Percentiles rank a stretch among this genome's conserved stretches.
Evolutionary conservation across 2,888 invertebrate species (phyloP).

Genomic region (Drosophila paranaensis): DNA sequence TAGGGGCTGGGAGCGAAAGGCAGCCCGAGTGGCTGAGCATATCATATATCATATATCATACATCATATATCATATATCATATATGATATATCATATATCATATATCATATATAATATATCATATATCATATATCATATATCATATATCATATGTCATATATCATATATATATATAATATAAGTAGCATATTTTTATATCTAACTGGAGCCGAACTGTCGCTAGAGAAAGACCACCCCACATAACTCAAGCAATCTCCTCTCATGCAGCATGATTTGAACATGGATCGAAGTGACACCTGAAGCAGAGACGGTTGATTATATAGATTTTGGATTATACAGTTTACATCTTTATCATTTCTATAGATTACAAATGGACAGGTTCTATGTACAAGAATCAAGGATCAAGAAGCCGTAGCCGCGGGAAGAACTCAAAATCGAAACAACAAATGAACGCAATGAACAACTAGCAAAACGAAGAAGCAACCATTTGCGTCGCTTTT

Average conservation of each 20-base stretch:
- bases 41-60: too few relatives aligned
- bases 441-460: conserved; percentile 28
- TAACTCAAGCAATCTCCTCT: neutral
- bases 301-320: conserved; percentile 9
- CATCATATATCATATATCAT: too few relatives aligned
- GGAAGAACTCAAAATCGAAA: conserved; percentile 6
- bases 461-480: conserved; percentile 33
- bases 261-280: conserved; percentile 4
- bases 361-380: conserved; percentile 24
- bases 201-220: conserved; percentile 13
- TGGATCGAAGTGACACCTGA: conserved; percentile 1
- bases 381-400: conserved; percentile 40
- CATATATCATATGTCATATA: too few relatives aligned
- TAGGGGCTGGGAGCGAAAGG: neutral
- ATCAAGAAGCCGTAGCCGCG: conserved; percentile 15
- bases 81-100: neutral
- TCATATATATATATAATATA: conserved; percentile 4
- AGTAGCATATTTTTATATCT: neutral
- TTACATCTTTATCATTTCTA: conserved; percentile 8
- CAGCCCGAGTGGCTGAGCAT: neutral
- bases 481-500: conserved; percentile 35
- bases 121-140: neutral
- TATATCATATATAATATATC: neutral
- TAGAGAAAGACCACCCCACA: neutral
- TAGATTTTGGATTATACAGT: conserved; percentile 9